Base-by-base conservation (phyloP, 2,888 invertebrate genomes). In the Pogonocherus hispidulus region DNA sequence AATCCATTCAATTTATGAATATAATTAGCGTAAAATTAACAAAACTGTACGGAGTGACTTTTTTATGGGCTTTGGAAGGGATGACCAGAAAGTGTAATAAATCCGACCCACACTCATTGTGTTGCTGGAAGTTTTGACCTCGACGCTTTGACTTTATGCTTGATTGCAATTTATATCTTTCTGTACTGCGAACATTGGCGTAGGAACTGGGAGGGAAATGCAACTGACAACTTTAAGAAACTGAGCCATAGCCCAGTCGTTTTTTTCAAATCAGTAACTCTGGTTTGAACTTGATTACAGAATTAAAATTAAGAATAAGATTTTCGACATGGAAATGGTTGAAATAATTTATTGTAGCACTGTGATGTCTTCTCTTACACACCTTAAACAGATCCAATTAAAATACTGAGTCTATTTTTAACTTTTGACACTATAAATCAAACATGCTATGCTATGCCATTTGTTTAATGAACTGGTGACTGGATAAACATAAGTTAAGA, bases 21-120 rank as follows among this genome's bases (percentile, higher is more conserved):
- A 75, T 75, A 75, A 75, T 73, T 73, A 73, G 75, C 75, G 75
- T 75, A 71, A 71, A 75, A 75, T 75, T 75, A 75, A 75, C 70
- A 71, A 73, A 72, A 65, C 65, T 63, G 64, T 66, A 67, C 59
- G 63, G 66, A 68, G 69, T 69, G 72, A 72, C 65, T 73, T 71
- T n/a, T 74, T 74, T 70, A 70, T 63, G 59, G 46, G 27, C 52
- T 55, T 47, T 47, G 51, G 67, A 63, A 72, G 69, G 63, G 74
- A 76, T 76, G 74, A 67, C 70, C 74, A 68, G 74, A 74, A 75
- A 73, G 72, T 70, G 79, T 72, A 72, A 80, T 81, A 81, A 80
- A 80, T 81, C 71, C 79, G 78, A 76, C 79, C 81, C 78, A 80
- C 80, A 78, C 78, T 78, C 77, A 78, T 79, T 81, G 79, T 78